Evolutionary conservation across 2,888 invertebrate genomes (phyloP).

Genomic region (Netelia inedita): DNA sequence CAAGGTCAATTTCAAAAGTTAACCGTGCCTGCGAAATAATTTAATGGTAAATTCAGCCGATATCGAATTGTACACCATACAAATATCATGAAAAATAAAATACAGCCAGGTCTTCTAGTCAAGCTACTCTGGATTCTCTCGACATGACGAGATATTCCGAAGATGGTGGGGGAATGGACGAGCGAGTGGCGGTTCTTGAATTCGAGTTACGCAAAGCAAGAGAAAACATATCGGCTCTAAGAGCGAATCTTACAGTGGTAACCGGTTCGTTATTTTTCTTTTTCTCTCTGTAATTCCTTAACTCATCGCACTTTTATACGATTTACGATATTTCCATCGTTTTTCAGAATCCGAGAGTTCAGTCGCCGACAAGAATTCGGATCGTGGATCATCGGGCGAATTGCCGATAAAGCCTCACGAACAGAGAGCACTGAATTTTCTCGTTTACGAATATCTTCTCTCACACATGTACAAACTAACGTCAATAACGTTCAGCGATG

Average conservation of each 20-base stretch:
- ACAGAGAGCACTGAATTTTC: constrained; percentile 93
- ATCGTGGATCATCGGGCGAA: constrained; percentile 82
- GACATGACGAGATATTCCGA: constrained; percentile 95
- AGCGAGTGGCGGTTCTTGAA: constrained; percentile 93
- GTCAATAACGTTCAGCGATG: constrained; percentile 96
- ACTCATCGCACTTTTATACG: constrained; percentile 7
- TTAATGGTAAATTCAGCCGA: too few relatives aligned
- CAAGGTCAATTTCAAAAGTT: too few relatives aligned
- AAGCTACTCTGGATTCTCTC: constrained; percentile 94
- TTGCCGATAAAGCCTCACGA: constrained; percentile 92
- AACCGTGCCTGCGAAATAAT: too few relatives aligned
- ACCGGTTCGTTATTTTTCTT: constrained; percentile 85
- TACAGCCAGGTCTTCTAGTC: constrained; percentile 92
- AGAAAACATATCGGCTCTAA: constrained; percentile 93
- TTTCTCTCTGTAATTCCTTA: not conserved
- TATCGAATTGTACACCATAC: too few relatives aligned
- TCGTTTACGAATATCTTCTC: constrained; percentile 94
- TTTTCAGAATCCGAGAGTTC: constrained; percentile 86
- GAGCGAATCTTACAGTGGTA: constrained; percentile 93
- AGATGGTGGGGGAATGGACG: constrained; percentile 94
- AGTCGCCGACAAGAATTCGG: constrained; percentile 85
- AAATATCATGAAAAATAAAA: not conserved
- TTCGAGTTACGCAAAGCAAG: constrained; percentile 95
- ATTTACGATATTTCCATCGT: constrained; percentile 28
- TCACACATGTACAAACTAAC: constrained; percentile 93